phyloP scores from a whole-genome alignment of 2,888 invertebrate genomes.

The Lepas anatifera region DNA sequence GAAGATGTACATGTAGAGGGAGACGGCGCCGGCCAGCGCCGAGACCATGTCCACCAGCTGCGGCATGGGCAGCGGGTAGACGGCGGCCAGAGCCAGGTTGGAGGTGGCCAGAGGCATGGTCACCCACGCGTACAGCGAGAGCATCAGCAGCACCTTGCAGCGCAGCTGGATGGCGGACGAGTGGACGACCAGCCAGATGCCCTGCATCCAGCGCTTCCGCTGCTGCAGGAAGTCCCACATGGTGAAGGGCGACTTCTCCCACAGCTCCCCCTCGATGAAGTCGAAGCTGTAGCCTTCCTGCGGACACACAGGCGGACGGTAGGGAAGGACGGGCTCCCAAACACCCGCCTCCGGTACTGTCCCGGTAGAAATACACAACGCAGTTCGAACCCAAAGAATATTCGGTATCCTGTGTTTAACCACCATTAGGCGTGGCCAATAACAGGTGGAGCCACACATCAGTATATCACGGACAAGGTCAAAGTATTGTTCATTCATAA shows the following conservation, averaged over 20 bases:
- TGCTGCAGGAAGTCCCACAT: conserved; percentile 91
- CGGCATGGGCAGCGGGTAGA: conserved; percentile 79
- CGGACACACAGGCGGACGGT: background rate
- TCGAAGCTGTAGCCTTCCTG: conserved; percentile 77
- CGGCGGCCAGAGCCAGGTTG: conserved; percentile 67
- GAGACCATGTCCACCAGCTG: conserved; percentile 23
- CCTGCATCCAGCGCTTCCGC: conserved; percentile 84
- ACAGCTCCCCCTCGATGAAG: conserved; percentile 97
- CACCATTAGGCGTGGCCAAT: no score
- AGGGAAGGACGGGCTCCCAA: no score
- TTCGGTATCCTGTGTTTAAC: no score
- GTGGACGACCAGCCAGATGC: conserved; percentile 76
- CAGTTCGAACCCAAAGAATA: no score
- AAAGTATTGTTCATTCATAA: no score
- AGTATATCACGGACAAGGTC: no score
- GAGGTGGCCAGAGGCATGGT: conserved; percentile 85
- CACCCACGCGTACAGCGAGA: conserved; percentile 92
- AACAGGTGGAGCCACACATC: no score
- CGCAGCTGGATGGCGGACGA: conserved; percentile 53
- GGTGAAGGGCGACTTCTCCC: conserved; percentile 94
- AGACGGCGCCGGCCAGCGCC: conserved; percentile 79
- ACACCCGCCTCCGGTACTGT: no score
- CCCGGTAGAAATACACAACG: no score
- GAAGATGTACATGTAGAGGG: conserved; percentile 95
- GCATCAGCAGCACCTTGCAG: conserved; percentile 51